These are phyloP conservation scores for Drosophila pseudoobscura DNA, from an alignment of 1,140 invertebrate genomes.

Conservation along the genomic window DNA sequence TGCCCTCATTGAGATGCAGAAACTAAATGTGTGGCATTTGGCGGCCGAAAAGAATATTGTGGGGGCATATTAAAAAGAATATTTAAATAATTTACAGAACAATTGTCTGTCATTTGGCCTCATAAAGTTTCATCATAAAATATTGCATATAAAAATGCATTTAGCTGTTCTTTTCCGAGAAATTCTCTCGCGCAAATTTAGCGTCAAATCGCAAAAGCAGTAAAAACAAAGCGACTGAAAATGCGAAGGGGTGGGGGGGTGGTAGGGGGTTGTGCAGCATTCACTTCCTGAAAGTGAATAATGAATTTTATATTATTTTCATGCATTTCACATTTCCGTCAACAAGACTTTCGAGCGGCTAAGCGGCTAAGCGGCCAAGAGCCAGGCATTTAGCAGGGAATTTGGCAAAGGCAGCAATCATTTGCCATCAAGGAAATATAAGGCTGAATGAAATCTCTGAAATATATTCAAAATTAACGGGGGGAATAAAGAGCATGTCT, in stretches of 20 bases:
- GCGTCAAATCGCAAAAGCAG: conserved; percentile 47
- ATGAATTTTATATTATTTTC: conserved; percentile 34
- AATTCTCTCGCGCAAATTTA: conserved; percentile 42
- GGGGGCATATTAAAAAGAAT: neutral
- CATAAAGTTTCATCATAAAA: conserved; percentile 30
- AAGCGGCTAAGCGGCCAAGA: too few relatives aligned
- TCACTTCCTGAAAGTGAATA: conserved; percentile 45
- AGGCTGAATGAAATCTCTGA: conserved; percentile 7
- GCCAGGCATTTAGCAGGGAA: conserved; percentile 33
- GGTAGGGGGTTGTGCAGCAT: too few relatives aligned
- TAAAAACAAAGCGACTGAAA: conserved; percentile 17
- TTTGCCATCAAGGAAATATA: conserved; percentile 9
- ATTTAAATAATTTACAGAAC: conserved; percentile 38
- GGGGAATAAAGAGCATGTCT: conserved; percentile 1
- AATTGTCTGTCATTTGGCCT: conserved; percentile 37
- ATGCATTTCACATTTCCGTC: conserved; percentile 30
- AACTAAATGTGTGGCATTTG: too few relatives aligned
- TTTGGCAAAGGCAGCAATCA: conserved; percentile 22
- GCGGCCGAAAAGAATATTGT: neutral
- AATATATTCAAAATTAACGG: conserved; percentile 15
- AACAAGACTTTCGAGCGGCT: conserved; percentile 19
- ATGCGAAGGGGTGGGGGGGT: too few relatives aligned
- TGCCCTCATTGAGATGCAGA: too few relatives aligned
- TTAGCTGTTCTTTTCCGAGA: conserved; percentile 8
- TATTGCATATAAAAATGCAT: conserved; percentile 21